Evolutionary conservation across 2,797 vertebrate species (phyloP), one percentile per base, ranked within the genome.

Genomic region (Clarias pachynema): DNA sequence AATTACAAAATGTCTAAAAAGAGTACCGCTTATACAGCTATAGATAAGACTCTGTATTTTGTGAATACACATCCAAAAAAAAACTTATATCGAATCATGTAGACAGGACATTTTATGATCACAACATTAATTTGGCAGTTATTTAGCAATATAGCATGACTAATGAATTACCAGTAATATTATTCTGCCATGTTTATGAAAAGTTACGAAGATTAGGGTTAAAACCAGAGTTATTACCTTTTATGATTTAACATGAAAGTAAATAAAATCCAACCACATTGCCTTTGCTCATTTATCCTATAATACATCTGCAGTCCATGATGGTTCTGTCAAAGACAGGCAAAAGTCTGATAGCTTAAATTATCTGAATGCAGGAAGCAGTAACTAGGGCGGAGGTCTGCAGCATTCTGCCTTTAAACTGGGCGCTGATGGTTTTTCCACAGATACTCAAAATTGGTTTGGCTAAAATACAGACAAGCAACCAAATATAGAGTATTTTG

Each of bases 291-390:
- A 66, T 80, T 65, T 65, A 29, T 29, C 8, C 14, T 15, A n/a
- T 60, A n/a, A 79, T n/a, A 14, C 18, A 37, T 15, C 59, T 63
- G 37, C 59, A 63, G 44, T 44, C 78, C 37, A 65, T 18, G 20
- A 79, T 40, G 34, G 24, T 79, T 63, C 9, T 79, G 60, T 44
- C 59, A 44, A 37, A 79, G 78, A 63, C 60, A 26, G n/a, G 29
- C 16, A 65, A 49, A n/a, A 80, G 37, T 20, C 37, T 49, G 37
- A 65, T 14, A 18, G 16, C n/a, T 26, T 79, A 44, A 79, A 63
- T 14, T 24, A 79, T 60, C 14, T 65, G 59, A 79, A 79, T 79
- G 60, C 24, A 65, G 44, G 40, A 63, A 79, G 63, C 77, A 63
- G 14, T 44, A 44, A n/a, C 14, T 60, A 65, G 57, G 24, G 15